Evolutionary conservation across 2,797 vertebrate genomes (phyloP).

Genomic region (Alosa sapidissima): DNA sequence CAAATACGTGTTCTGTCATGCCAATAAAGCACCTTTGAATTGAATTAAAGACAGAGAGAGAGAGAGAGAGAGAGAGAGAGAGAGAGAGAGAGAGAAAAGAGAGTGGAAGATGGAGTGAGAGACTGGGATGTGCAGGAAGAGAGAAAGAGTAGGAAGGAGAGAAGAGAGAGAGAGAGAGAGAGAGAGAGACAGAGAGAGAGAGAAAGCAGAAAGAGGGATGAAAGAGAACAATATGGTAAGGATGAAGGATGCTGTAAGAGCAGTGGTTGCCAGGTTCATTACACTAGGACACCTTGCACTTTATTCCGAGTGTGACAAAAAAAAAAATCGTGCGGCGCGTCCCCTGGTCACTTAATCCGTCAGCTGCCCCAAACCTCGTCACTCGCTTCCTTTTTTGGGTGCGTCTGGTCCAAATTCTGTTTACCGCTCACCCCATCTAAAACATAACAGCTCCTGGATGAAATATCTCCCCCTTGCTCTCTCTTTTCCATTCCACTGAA

Average conservation of each 20-base stretch:
- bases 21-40: not conserved
- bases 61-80: not conserved
- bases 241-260: not conserved
- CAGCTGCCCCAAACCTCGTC: not conserved
- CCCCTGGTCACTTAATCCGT: not conserved
- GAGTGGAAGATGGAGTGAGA: no score
- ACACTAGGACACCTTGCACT: not conserved
- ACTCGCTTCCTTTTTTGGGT: conserved; percentile 7
- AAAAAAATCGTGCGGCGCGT: not conserved
- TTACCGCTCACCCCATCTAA: conserved; percentile 2
- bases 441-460: conserved; percentile 15
- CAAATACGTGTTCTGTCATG: no score
- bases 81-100: not conserved
- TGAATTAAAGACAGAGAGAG: not conserved
- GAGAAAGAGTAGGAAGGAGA: no score
- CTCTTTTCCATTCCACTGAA: not conserved
- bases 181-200: not conserved
- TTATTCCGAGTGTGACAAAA: not conserved
- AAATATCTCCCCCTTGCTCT: not conserved
- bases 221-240: not conserved
- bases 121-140: no score
- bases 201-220: not conserved
- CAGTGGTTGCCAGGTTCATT: not conserved
- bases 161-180: not conserved
- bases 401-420: conserved; percentile 15